Evolutionary conservation across 2,888 invertebrate species (phyloP).

Genomic region (Idaea biselata): DNA sequence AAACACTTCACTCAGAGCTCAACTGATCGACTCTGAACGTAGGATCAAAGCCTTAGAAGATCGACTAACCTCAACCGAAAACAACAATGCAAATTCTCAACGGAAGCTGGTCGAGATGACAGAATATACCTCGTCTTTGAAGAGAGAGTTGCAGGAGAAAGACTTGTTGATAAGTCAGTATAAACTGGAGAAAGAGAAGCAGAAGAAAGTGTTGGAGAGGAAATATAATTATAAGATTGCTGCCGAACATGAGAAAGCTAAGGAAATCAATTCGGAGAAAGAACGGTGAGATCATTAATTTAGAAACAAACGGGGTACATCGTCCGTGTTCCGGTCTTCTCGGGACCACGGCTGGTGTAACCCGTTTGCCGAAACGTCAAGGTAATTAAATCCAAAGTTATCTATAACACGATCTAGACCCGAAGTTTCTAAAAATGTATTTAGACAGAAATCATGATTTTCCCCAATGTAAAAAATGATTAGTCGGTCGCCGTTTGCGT

Average conservation of each 20-base stretch:
- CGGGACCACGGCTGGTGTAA: no score
- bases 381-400: no score
- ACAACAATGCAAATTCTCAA: slow-evolving; percentile 80
- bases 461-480: no score
- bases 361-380: no score
- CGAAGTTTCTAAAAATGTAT: no score
- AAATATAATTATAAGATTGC: slow-evolving; percentile 84
- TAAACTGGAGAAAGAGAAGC: slow-evolving; percentile 83
- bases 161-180: slow-evolving; percentile 83
- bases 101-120: slow-evolving; percentile 84
- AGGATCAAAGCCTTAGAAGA: slow-evolving; percentile 84
- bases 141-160: slow-evolving; percentile 83
- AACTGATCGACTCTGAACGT: slow-evolving; percentile 84
- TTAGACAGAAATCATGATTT: no score
- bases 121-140: slow-evolving; percentile 81
- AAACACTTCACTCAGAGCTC: slow-evolving; percentile 82
- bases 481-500: no score
- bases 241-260: slow-evolving; percentile 87
- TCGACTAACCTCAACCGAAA: slow-evolving; percentile 84
- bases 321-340: no score
- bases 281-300: slow-evolving; percentile 34
- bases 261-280: slow-evolving; percentile 80
- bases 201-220: slow-evolving; percentile 79
- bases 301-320: no score
- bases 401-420: no score